Conservation (phyloP, 1,140 invertebrate genomes). For the Eufriesea mexicana region DNA sequence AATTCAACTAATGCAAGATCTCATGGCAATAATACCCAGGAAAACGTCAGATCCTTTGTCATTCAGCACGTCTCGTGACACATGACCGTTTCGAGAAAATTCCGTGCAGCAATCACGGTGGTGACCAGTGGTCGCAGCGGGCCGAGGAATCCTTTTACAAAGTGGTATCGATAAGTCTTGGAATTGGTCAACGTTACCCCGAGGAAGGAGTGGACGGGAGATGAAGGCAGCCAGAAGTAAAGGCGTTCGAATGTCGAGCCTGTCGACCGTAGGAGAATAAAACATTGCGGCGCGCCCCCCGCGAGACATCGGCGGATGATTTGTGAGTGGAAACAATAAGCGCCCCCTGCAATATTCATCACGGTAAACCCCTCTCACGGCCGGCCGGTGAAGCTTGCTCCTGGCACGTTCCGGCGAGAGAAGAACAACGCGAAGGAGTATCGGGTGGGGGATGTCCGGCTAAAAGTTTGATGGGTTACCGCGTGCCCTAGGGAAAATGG, state of each 20-base stretch:
- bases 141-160: slow-evolving; percentile 41
- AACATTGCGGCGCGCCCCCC: slow-evolving; percentile 76
- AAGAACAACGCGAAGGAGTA: slow-evolving; percentile 60
- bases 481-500: slow-evolving; percentile 75
- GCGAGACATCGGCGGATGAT: slow-evolving; percentile 81
- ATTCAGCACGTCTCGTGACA: not conserved
- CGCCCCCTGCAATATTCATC: slow-evolving; percentile 81
- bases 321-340: slow-evolving; percentile 82
- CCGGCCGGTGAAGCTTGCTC: slow-evolving; percentile 35
- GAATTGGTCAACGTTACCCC: slow-evolving; percentile 41
- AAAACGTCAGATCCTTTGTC: not conserved
- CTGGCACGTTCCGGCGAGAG: slow-evolving; percentile 70
- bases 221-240: not conserved
- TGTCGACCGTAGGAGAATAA: slow-evolving; percentile 76
- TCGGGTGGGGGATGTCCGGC: slow-evolving; percentile 66
- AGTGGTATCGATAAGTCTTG: slow-evolving; percentile 61
- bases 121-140: not conserved
- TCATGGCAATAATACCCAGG: not conserved
- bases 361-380: slow-evolving; percentile 65
- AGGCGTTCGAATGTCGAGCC: slow-evolving; percentile 56
- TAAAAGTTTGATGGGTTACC: slow-evolving; percentile 83
- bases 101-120: not conserved
- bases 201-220: slow-evolving; percentile 3
- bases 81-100: slow-evolving; percentile 18
- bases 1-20: not conserved